Conservation (phyloP, 2,797 vertebrate genomes). For the Acipenser transmontanus region DNA sequence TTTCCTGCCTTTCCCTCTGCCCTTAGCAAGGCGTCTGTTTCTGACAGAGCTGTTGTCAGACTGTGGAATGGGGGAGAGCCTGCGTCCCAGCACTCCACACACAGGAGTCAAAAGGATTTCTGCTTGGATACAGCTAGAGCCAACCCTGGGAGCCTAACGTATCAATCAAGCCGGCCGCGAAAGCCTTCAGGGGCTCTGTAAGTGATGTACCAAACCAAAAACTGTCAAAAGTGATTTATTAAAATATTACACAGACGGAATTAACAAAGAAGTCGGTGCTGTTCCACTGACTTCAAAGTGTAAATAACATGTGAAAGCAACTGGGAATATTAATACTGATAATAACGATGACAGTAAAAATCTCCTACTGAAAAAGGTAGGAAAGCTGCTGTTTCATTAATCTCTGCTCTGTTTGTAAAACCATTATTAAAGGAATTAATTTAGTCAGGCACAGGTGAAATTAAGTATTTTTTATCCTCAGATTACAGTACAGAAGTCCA, state of each 20-base stretch:
- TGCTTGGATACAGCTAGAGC: constrained; percentile 4
- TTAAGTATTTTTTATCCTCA: too few relatives aligned
- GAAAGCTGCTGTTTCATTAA: too few relatives aligned
- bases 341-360: too few relatives aligned
- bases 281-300: constrained; percentile 17
- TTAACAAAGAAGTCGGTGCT: constrained; percentile 21
- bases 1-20: background rate
- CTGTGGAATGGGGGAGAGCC: background rate
- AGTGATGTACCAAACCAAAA: constrained; percentile 42
- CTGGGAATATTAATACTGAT: constrained; percentile 17
- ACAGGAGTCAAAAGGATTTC: background rate
- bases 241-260: constrained; percentile 41
- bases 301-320: constrained; percentile 34
- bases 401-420: too few relatives aligned
- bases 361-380: too few relatives aligned
- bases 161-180: constrained; percentile 20
- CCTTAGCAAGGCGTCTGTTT: background rate
- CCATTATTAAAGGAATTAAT: too few relatives aligned
- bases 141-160: constrained; percentile 1
- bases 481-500: too few relatives aligned
- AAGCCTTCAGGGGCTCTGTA: constrained; percentile 32
- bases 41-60: background rate
- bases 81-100: too few relatives aligned
- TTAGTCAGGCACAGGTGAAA: too few relatives aligned
- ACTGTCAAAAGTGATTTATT: constrained; percentile 48